Evolutionary conservation across 2,888 invertebrate species (phyloP).

Genomic region (Artemia sinica): DNA sequence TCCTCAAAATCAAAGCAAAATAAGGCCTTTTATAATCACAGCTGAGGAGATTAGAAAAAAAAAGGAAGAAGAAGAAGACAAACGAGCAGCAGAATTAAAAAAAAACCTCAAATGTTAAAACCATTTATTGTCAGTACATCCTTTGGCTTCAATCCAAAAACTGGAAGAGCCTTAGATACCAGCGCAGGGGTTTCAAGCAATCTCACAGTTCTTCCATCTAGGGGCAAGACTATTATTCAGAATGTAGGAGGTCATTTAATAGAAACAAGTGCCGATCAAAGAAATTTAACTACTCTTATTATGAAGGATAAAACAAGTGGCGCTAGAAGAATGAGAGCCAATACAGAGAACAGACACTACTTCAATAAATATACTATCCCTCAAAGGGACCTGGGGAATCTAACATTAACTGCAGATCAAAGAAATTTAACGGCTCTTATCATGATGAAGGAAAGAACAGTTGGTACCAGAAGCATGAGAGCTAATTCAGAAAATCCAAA

Average conservation of each 20-base stretch:
- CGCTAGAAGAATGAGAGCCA: conserved; percentile 3
- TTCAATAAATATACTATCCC: too few relatives aligned
- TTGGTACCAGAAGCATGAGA: too few relatives aligned
- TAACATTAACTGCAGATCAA: too few relatives aligned
- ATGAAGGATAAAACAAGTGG: neutral
- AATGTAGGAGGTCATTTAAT: neutral
- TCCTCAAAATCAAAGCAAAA: neutral
- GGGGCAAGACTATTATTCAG: neutral
- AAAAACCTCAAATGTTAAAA: neutral
- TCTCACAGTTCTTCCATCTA: neutral
- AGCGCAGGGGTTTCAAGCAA: neutral
- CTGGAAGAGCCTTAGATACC: neutral
- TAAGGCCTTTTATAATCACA: neutral
- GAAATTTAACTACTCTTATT: neutral
- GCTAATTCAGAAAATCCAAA: too few relatives aligned
- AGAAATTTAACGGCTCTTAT: too few relatives aligned
- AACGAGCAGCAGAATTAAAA: conserved; percentile 1
- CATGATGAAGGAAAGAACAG: too few relatives aligned
- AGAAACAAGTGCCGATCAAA: neutral
- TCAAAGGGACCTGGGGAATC: too few relatives aligned
- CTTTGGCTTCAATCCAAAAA: neutral
- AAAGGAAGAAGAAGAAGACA: neutral
- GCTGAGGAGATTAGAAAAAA: neutral
- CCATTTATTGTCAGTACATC: neutral
- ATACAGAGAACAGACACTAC: neutral